Percentiles rank a stretch among this genome's conserved stretches.
phyloP scores from a whole-genome alignment of 2,888 invertebrate genomes.

The Andrena marginata region DNA sequence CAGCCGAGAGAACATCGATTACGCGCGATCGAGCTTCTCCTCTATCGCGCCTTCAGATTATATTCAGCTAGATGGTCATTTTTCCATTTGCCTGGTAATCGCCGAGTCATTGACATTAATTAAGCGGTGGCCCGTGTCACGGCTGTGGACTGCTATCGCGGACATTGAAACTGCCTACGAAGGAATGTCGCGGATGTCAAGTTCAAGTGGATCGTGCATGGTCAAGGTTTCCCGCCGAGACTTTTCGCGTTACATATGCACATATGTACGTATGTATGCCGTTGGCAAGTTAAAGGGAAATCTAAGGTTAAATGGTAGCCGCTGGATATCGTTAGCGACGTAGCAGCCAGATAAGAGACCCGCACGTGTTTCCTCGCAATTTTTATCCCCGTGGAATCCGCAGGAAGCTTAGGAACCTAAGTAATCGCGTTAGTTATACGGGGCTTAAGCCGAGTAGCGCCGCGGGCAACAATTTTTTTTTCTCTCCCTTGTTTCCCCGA shows the following conservation, averaged over 20 bases:
- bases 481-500: neutral
- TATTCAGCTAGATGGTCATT: too few species aligned
- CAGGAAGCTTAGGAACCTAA: constrained; percentile 3
- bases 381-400: constrained; percentile 15
- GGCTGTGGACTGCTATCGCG: constrained; percentile 34
- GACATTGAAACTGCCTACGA: constrained; percentile 19
- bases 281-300: neutral
- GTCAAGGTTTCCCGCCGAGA: constrained; percentile 44
- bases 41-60: neutral
- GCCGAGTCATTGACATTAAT: constrained; percentile 39
- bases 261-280: too few species aligned
- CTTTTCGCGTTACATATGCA: neutral
- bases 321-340: neutral
- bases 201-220: constrained; percentile 51
- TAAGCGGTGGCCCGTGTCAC: constrained; percentile 7
- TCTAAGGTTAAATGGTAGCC: neutral
- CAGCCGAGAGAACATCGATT: neutral
- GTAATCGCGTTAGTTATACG: constrained; percentile 40
- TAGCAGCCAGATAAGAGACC: constrained; percentile 16
- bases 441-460: constrained; percentile 6
- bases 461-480: neutral
- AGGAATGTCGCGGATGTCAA: constrained; percentile 45
- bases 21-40: neutral
- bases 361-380: constrained; percentile 11
- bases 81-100: neutral